Evolutionary conservation across 2,797 vertebrate species (phyloP), one percentile per base, ranked within the genome.

Genomic region (Hippopotamyrus pictus): DNA sequence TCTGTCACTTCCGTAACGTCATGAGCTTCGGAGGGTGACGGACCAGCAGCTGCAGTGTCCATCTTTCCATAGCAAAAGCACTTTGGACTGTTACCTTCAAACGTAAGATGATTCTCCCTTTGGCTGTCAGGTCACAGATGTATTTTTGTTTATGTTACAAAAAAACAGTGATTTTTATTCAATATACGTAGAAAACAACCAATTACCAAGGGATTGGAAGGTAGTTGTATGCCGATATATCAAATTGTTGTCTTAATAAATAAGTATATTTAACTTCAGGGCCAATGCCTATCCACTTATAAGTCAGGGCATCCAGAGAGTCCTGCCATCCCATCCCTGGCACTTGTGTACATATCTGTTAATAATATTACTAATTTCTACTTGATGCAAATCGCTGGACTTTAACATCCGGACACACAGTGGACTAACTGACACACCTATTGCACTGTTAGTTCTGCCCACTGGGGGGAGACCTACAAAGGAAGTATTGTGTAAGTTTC

Each of bases 181-280:
- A 53, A 53, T 86, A 51, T 25, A 48, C 29, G 44, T 89, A 51
- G 17, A 87, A 7, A 22, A 4, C 73, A 9, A 86, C 89, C 12
- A 51, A 90, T 90, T 73, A 25, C 88, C 53, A 88, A 54, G 50
- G 9, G 33, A 17, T 11, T 41, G 33, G 25, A 54, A 57, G 17
- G 25, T 87, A 29, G 89, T 92, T 69, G 89, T 65, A 83, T 48
- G 54, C 88, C 89, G 51, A 90, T 92, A 89, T 92, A 37, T 90
- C 89, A 65, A 92, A 91, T 85, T 90, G 90, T 91, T 92, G 87
- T 92, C 83, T 87, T 73, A 94, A 94, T 94, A 91, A 94, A 93
- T 89, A 91, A 88, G 50, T 76, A 25, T 82, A 33, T 89, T 89
- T 69, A 50, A 69, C 48, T 86, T 46, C 44, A 9, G 84, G 84